These are phyloP conservation scores for Crossaster papposus DNA, from an alignment of 53 echinoderm and acorn worm species.

Conservation along the genomic window DNA sequence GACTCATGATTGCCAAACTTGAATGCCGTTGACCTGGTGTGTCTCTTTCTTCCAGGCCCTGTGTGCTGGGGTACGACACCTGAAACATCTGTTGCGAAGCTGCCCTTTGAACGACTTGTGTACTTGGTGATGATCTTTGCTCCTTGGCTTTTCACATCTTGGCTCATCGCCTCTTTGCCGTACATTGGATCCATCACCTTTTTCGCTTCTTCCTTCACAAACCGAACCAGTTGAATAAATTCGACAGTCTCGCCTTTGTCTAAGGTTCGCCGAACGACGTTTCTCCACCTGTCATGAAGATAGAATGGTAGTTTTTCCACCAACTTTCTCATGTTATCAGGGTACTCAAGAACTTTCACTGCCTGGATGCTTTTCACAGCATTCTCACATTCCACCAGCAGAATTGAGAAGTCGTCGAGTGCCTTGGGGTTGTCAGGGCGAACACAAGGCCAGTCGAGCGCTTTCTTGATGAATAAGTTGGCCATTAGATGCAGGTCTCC, in stretches of 20 bases:
- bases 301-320: no score
- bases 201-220: slow-evolving; percentile 34
- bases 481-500: slow-evolving; percentile 60
- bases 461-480: slow-evolving; percentile 57
- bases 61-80: neutral
- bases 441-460: slow-evolving; percentile 57
- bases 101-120: neutral
- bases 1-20: slow-evolving; percentile 11
- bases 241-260: slow-evolving; percentile 19
- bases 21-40: neutral
- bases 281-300: no score
- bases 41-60: neutral
- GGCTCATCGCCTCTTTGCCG: slow-evolving; percentile 27
- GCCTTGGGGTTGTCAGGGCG: slow-evolving; percentile 68
- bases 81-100: neutral
- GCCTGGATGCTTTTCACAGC: slow-evolving; percentile 59
- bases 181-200: slow-evolving; percentile 44
- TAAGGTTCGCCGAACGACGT: slow-evolving; percentile 5
- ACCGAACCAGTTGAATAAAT: slow-evolving; percentile 44
- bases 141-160: neutral
- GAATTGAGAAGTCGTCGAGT: slow-evolving; percentile 61
- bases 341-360: no score
- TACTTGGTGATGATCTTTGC: neutral
- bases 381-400: slow-evolving; percentile 64
- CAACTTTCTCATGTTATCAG: no score